Evolutionary conservation across 2,888 invertebrate species (phyloP), one percentile per base, ranked within the genome.

Genomic region (Tigriopus californicus): DNA sequence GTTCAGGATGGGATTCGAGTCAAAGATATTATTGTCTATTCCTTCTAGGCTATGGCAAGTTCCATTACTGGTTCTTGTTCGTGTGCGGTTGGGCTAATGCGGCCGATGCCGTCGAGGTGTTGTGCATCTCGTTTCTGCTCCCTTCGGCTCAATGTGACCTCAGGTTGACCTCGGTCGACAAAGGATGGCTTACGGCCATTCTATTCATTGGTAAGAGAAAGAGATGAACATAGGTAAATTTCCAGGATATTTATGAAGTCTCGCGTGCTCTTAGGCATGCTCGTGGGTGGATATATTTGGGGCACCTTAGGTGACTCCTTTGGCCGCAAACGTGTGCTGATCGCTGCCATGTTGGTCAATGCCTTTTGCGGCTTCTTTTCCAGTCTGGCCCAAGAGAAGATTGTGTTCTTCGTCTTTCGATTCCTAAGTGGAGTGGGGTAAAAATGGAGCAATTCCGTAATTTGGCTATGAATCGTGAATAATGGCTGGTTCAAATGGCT

Each of bases 361-460:
- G 84, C 84, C 47, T 69, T 82, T 62, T 76, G 80, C 62, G 85
- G 85, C 13, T 73, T 85, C 61, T 56, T 80, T 8, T 90, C 90
- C 61, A 89, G 88, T 71, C 85, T 89, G 75, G 83, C 85, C 67
- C 91, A 89, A 75, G 80, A 80, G 68, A 90, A 83, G 74, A 82
- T 81, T 75, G 77, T 85, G 65, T 91, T 91, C 74, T 84, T 91
- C 81, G 71, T 89, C 66, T 85, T 88, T 74, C 80, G 91, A 68
- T 88, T 91, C 70, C 77, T 91, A 68, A 90, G 90, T 71, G 91
- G 90, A 66, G 85, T 90, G 68, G 90, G 91, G 89, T 90, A 77
- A 85, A 87, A 83, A 65, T 61, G 12, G 51, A n/a, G n/a, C n/a
- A n/a, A n/a, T n/a, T n/a, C n/a, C n/a, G n/a, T n/a, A n/a, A n/a